Evolutionary conservation across 2,113 vertebrate species (phyloP), one percentile per base, ranked within the genome.

Genomic region (Ascaphus truei): DNA sequence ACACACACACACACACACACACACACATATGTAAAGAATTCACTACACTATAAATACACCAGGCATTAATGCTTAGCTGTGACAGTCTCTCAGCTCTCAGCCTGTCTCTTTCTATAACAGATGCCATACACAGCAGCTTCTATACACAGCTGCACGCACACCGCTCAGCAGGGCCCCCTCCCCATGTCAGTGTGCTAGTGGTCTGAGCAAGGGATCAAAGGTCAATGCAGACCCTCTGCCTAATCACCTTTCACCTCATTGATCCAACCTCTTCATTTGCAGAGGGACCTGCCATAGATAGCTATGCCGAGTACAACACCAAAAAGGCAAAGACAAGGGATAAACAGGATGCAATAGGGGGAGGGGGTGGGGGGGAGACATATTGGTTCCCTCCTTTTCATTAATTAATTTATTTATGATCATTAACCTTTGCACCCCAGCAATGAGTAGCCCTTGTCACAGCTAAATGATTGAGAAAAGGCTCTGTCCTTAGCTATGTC

Each of bases 401-500:
- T 34, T 68, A 52, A 57, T 58, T 48, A 30, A 53, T 22, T 23
- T 36, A 56, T 33, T 23, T 67, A 26, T 45, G 34, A 31, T 25
- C 58, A 60, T 69, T 69, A 69, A 59, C 66, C 66, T 69, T 33
- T 68, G 53, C 58, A 53, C 33, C 22, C 22, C 22, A 20, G 16
- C n/a, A 12, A 18, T 34, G n/a, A n/a, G 29, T 16, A 16, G 45
- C 47, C 37, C 3, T n/a, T n/a, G n/a, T n/a, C 18, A 34, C 41
- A 30, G 2, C 29, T 3, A 34, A 5, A 11, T 16, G 25, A 43
- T 23, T n/a, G 31, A 53, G 9, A 7, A 8, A 18, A 56, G 16
- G 2, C n/a, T n/a, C n/a, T n/a, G n/a, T n/a, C n/a, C n/a, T n/a
- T n/a, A n/a, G n/a, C n/a, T n/a, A n/a, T 20, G 53, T 34, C 53